Percentiles rank a stretch among this genome's conserved stretches.
Evolutionary conservation across 2,888 invertebrate species (phyloP).

Genomic region (Chromoteleia sp.): DNA sequence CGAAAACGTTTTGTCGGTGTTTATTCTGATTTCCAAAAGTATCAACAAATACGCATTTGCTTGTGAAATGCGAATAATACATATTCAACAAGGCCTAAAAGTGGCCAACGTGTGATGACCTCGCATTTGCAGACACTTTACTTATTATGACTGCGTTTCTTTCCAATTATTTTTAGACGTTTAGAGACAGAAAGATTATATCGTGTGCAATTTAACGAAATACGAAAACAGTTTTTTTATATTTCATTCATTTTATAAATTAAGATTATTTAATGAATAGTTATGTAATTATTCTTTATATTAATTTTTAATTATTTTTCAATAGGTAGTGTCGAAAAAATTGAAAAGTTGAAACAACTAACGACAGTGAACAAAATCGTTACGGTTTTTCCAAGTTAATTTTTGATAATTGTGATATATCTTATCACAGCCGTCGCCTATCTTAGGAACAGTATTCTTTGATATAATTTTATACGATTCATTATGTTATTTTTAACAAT

Average conservation of each 20-base stretch:
- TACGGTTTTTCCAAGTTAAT: conserved; percentile 1
- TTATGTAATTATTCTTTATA: no score
- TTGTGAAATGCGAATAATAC: conserved; percentile 26
- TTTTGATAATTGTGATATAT: conserved; percentile 1
- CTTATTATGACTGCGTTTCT: conserved; percentile 37
- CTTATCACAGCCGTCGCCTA: no score
- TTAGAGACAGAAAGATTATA: not conserved
- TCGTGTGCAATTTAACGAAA: no score
- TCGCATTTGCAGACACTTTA: conserved; percentile 34
- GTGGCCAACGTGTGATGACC: conserved; percentile 42
- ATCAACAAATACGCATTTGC: not conserved
- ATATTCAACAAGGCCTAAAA: conserved; percentile 36
- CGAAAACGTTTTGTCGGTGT: no score
- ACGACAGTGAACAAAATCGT: conserved; percentile 4
- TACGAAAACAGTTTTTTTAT: no score
- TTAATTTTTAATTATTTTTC: no score
- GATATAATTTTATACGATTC: conserved; percentile 3
- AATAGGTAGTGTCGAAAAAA: no score
- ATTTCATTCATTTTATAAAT: conserved; percentile 1
- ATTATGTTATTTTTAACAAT: not conserved
- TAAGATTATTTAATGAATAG: not conserved
- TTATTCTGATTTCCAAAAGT: not conserved
- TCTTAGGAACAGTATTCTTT: not conserved
- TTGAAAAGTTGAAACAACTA: not conserved
- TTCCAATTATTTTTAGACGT: conserved; percentile 32